A percentile compares a stretch with the other conserved stretches of the same genome.
Evolutionary conservation across 2,888 invertebrate species (phyloP).

Genomic region (Polyploca ridens): DNA sequence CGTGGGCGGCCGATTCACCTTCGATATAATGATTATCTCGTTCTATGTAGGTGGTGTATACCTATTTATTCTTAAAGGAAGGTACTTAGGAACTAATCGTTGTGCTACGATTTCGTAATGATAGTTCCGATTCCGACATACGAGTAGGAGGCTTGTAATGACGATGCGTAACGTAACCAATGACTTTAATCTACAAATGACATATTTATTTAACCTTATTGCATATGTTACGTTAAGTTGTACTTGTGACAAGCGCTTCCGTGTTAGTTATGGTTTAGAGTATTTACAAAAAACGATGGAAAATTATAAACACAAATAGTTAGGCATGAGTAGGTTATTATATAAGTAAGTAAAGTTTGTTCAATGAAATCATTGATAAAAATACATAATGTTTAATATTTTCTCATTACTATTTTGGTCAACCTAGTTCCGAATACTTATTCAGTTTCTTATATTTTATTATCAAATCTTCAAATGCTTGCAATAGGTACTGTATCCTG

Average conservation of each 20-base stretch:
- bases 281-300: constrained; percentile 2
- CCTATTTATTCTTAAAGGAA: constrained; percentile 51
- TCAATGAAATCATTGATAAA: neutral
- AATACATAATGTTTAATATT: neutral
- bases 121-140: constrained; percentile 45
- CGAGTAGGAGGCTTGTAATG: constrained; percentile 51
- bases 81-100: constrained; percentile 58
- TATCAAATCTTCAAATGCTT: neutral
- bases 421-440: too few species aligned
- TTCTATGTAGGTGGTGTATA: constrained; percentile 67
- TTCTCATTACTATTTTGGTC: too few species aligned
- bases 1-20: constrained; percentile 80
- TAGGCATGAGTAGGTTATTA: neutral
- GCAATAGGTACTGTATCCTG: neutral
- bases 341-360: neutral
- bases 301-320: constrained; percentile 6
- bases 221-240: constrained; percentile 19
- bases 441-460: too few species aligned
- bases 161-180: constrained; percentile 23
- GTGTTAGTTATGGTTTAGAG: constrained; percentile 9
- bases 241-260: constrained; percentile 19
- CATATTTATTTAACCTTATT: constrained; percentile 42
- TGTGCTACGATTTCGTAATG: constrained; percentile 59
- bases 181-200: constrained; percentile 39
- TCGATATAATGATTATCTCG: constrained; percentile 72